Evolutionary conservation across 2,888 invertebrate genomes (phyloP).

Genomic region (Aproaerema taeniolella): DNA sequence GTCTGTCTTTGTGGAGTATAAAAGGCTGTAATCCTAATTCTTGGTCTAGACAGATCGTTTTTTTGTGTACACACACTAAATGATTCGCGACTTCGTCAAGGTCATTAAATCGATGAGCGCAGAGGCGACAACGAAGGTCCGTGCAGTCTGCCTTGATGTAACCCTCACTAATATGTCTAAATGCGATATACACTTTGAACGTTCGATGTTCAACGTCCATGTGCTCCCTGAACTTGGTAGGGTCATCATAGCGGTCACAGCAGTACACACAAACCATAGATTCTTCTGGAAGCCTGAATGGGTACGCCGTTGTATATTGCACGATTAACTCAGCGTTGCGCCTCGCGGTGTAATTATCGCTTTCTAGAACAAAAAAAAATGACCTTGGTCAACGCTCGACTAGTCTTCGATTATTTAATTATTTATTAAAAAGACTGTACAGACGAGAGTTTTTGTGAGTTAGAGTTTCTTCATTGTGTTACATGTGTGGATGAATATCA

Average conservation of each 20-base stretch:
- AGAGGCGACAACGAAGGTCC: slow-evolving; percentile 52
- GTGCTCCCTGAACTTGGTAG: slow-evolving; percentile 47
- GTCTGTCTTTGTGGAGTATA: slow-evolving; percentile 45
- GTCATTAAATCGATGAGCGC: slow-evolving; percentile 32
- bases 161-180: slow-evolving; percentile 52
- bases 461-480: too few relatives aligned
- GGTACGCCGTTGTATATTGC: slow-evolving; percentile 64
- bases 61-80: slow-evolving; percentile 40
- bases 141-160: slow-evolving; percentile 61
- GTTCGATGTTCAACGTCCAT: slow-evolving; percentile 53
- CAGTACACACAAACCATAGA: slow-evolving; percentile 66
- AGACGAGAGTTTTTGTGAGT: too few relatives aligned
- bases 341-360: slow-evolving; percentile 56
- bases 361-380: slow-evolving; percentile 74
- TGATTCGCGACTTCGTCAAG: slow-evolving; percentile 48
- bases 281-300: slow-evolving; percentile 62
- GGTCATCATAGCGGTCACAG: slow-evolving; percentile 50
- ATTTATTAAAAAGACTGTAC: too few relatives aligned
- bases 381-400: slow-evolving; percentile 58
- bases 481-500: too few relatives aligned
- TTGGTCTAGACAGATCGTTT: slow-evolving; percentile 35
- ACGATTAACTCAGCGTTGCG: slow-evolving; percentile 65
- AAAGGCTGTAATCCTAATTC: slow-evolving; percentile 58
- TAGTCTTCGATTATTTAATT: slow-evolving; percentile 32
- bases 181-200: slow-evolving; percentile 50